Conservation (phyloP, 2,888 invertebrate species). For the Melanargia galathea region DNA sequence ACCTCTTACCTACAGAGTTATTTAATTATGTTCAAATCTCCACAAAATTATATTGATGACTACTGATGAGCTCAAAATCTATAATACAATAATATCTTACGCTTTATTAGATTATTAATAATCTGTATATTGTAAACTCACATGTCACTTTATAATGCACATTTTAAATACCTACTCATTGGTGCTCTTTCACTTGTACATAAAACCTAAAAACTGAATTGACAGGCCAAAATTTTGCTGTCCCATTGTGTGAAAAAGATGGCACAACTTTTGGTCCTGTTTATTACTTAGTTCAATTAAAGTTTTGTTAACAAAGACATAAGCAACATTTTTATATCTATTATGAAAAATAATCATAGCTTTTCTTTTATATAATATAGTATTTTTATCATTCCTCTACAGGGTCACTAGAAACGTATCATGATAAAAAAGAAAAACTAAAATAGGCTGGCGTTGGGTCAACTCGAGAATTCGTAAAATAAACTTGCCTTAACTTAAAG, state of each 20-base stretch:
- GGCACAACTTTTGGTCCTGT: background rate
- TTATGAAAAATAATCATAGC: background rate
- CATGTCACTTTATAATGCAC: slow-evolving; percentile 64
- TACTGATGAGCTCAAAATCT: slow-evolving; percentile 56
- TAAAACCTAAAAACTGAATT: background rate
- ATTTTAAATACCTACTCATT: slow-evolving; percentile 46
- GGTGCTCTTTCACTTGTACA: background rate
- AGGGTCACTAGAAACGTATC: slow-evolving; percentile 18
- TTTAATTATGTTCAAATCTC: slow-evolving; percentile 35
- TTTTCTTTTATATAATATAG: background rate
- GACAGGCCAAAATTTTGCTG: too few relatives aligned
- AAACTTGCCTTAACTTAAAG: background rate
- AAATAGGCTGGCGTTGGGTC: background rate
- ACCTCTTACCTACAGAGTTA: background rate
- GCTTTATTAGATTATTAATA: slow-evolving; percentile 66
- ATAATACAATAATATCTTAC: slow-evolving; percentile 74
- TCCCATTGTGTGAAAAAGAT: background rate
- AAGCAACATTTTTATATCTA: slow-evolving; percentile 7
- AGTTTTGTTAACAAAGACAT: background rate
- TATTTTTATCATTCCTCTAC: slow-evolving; percentile 1
- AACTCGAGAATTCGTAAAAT: background rate
- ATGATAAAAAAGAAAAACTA: background rate
- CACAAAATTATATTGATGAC: slow-evolving; percentile 23
- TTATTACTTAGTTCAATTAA: background rate
- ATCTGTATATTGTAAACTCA: slow-evolving; percentile 36